Percentiles rank a stretch among this genome's conserved stretches.
These are phyloP conservation scores for Chionodraco myersi DNA, from an alignment of 2,113 vertebrate species.

Conservation along the genomic window DNA sequence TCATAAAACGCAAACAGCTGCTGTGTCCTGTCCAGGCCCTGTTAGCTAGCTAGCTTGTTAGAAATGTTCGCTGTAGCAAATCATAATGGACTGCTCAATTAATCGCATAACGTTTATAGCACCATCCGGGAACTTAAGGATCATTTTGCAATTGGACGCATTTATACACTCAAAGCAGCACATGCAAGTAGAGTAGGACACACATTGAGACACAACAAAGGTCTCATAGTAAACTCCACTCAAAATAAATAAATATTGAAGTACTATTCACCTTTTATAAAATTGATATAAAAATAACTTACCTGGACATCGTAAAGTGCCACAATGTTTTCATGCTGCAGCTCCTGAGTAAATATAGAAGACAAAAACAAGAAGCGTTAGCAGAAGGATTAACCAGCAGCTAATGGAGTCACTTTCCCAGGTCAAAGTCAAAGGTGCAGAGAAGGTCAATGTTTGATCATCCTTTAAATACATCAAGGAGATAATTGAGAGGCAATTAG, in stretches of 20 bases:
- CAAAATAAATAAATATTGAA: background rate
- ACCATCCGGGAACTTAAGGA: too few species aligned
- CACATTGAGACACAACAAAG: background rate
- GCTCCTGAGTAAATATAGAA: slow-evolving; percentile 87
- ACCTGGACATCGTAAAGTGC: slow-evolving; percentile 99
- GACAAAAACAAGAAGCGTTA: slow-evolving; percentile 19
- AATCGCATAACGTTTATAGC: too few species aligned
- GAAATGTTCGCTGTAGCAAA: too few species aligned
- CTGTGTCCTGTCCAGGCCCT: too few species aligned
- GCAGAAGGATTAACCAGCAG: background rate
- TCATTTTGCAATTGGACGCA: too few species aligned
- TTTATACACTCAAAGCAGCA: background rate
- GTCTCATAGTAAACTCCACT: background rate
- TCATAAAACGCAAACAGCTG: too few species aligned
- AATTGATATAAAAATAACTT: slow-evolving; percentile 43
- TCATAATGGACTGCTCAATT: too few species aligned
- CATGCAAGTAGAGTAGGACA: too few species aligned
- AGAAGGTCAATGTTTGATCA: slow-evolving; percentile 1
- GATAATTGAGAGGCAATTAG: slow-evolving; percentile 33
- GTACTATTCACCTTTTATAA: background rate
- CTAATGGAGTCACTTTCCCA: background rate
- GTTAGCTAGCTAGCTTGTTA: too few species aligned
- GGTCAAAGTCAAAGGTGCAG: background rate
- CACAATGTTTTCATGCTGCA: slow-evolving; percentile 99
- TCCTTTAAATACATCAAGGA: slow-evolving; percentile 11